Percentiles rank a stretch among this genome's conserved stretches.
These are phyloP conservation scores for Trichogramma pretiosum DNA, from an alignment of 1,140 invertebrate species.

Conservation along the genomic window DNA sequence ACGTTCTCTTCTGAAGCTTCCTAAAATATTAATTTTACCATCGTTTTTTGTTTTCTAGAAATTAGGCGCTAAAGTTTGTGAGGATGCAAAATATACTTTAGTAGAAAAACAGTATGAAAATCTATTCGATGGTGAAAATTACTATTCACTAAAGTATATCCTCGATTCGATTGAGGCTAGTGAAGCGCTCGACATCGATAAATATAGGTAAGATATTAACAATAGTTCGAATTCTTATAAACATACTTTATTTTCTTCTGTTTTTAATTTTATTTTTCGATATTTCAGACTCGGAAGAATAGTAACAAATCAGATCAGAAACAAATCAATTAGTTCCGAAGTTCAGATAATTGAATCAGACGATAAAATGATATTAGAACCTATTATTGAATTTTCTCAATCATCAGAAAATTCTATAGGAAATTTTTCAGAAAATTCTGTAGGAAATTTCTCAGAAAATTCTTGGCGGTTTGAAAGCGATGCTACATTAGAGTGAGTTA, in stretches of 20 bases:
- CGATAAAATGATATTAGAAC: neutral
- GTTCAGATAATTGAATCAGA: neutral
- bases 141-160: neutral
- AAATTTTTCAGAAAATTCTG: too few species aligned
- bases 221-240: neutral
- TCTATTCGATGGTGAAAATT: neutral
- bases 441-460: too few species aligned
- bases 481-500: neutral
- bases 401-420: neutral
- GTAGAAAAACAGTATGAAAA: neutral
- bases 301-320: neutral
- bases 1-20: neutral
- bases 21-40: neutral
- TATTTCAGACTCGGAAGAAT: neutral
- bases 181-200: neutral
- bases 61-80: neutral
- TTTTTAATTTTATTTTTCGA: neutral
- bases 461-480: too few species aligned
- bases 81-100: conserved; percentile 8
- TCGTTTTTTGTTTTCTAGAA: neutral
- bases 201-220: neutral
- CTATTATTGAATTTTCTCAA: neutral
- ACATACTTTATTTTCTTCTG: too few species aligned
- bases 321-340: neutral
- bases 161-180: neutral